Evolutionary conservation across 1,140 invertebrate genomes (phyloP), one percentile per base, ranked within the genome.

Genomic region (Platyscapa corneri): DNA sequence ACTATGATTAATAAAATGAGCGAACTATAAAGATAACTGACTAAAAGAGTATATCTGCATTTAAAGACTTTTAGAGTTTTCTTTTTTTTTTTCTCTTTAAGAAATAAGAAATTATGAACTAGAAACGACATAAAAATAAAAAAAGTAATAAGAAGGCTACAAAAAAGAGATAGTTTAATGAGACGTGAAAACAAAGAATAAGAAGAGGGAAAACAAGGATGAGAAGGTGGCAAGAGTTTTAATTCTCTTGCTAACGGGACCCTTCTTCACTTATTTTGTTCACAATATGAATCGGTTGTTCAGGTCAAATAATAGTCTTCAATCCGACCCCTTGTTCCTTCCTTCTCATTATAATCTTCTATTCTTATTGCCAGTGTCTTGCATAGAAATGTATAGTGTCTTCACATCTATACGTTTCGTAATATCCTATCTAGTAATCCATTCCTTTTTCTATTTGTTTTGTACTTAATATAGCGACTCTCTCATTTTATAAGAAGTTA

Each of bases 211-310:
- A 87, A 87, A 83, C 53, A 86, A 77, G 85, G 86, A 79, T 85
- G 79, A 83, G 53, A 84, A 3, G 87, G 88, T 88, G 88, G 85
- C 88, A 88, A 87, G 88, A 90, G 88, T 91, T 92, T 92, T 92
- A 92, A 90, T 12, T 91, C 92, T 91, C 85, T 88, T 74, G 89
- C 91, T 92, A 93, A 93, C 92, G 92, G 92, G 92, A 93, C 90
- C 90, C 91, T 91, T 92, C 90, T 86, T 90, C 89, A 89, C 90
- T 92, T 92, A 90, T 90, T 91, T 92, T 88, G 88, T 89, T 90
- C 88, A 88, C 90, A 91, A 91, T 89, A 88, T 90, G 88, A 91
- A 90, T 91, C 88, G 89, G 74, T 88, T 86, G 89, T 87, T 88
- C 87, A 86, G 87, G 87, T 87, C 89, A 91, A 92, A 92, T 91